Conservation (phyloP, 2,113 vertebrate genomes). For the Pogonocichla stellata region DNA sequence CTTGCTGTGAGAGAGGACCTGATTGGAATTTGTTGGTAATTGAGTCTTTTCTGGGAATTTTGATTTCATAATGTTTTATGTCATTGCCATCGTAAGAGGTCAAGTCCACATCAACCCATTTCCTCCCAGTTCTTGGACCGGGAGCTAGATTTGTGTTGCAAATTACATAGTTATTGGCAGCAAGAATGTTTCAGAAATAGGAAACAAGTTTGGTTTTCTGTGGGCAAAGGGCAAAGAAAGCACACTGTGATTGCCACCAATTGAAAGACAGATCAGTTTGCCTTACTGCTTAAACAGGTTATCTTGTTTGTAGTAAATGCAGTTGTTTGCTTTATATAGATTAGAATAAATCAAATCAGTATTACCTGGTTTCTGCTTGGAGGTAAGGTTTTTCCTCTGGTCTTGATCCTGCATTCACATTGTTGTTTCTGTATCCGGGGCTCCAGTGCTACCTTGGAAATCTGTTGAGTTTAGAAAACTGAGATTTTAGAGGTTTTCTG, state of each 20-base stretch:
- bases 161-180: neutral
- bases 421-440: neutral
- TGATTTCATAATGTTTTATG: neutral
- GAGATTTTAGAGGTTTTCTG: neutral
- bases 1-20: neutral
- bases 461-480: neutral
- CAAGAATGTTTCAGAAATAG: neutral
- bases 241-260: neutral
- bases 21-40: neutral
- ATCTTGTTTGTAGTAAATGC: neutral
- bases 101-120: neutral
- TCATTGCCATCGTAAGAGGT: neutral
- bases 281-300: neutral
- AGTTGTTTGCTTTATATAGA: conserved; percentile 4
- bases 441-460: neutral
- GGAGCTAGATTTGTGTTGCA: neutral
- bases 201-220: neutral
- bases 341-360: neutral
- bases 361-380: neutral
- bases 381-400: neutral
- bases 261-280: neutral
- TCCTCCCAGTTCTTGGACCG: neutral
- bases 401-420: accelerated
- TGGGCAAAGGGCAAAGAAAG: neutral
- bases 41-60: neutral